Conservation (phyloP, 2,113 vertebrate species). For the Mastomys coucha region DNA sequence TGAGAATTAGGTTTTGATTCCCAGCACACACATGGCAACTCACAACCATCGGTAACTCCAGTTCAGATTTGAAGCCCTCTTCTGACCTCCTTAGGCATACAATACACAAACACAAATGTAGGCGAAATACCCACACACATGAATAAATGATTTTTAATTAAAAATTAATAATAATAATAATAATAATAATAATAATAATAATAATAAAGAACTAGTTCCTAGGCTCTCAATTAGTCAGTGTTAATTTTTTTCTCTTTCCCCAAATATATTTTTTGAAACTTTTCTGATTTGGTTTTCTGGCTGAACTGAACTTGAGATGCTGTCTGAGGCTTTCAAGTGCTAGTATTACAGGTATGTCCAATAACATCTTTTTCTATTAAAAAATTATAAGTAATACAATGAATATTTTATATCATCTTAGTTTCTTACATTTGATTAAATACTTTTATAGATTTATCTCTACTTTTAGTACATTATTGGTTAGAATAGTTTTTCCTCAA, state of each 20-base stretch:
- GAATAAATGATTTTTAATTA: neutral
- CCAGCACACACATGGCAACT: neutral
- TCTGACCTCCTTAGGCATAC: neutral
- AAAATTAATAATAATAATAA: neutral
- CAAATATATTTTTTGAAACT: neutral
- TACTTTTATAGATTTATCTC: neutral
- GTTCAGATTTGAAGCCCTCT: neutral
- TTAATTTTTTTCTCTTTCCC: neutral
- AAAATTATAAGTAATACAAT: neutral
- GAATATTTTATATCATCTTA: slow-evolving; percentile 29
- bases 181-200: neutral
- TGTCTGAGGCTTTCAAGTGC: neutral
- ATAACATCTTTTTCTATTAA: neutral
- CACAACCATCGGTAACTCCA: neutral
- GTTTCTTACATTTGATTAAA: neutral
- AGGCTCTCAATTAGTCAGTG: neutral
- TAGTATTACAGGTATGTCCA: neutral
- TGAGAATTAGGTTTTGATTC: neutral
- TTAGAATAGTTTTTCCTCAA: neutral
- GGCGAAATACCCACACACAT: neutral
- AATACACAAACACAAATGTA: neutral
- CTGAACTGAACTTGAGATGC: neutral
- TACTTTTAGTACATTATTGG: neutral
- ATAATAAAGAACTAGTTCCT: neutral
- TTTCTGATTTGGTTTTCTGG: neutral